Evolutionary conservation across 2,797 vertebrate species (phyloP).

Genomic region (Sebastes steindachneri): DNA sequence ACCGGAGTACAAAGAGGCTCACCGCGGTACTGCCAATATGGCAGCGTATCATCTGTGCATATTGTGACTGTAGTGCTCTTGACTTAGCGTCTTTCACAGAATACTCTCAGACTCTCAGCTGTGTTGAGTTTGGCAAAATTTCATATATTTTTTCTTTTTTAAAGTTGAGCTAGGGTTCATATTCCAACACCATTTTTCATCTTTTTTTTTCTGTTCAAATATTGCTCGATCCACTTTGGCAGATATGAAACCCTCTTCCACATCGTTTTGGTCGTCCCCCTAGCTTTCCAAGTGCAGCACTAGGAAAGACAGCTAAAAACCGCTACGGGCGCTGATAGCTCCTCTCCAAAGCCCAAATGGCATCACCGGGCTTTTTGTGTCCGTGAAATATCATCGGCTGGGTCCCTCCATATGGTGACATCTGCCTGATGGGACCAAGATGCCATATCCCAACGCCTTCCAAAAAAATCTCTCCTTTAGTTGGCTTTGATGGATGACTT

Average conservation of each 20-base stretch:
- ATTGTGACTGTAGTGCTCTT: constrained; percentile 72
- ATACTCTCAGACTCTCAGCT: constrained; percentile 25
- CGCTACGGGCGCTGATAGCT: constrained; percentile 22
- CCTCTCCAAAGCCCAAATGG: constrained; percentile 50
- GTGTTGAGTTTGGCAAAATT: constrained; percentile 18
- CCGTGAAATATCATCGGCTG: constrained; percentile 47
- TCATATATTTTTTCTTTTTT: constrained; percentile 12
- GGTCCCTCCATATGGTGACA: constrained; percentile 70
- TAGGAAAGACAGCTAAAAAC: not conserved
- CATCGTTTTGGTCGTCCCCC: constrained; percentile 12
- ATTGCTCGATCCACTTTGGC: constrained; percentile 38
- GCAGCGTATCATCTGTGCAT: constrained; percentile 61
- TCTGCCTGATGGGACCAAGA: constrained; percentile 69
- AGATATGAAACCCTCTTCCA: constrained; percentile 15
- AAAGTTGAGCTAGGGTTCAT: constrained; percentile 4
- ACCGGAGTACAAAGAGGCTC: constrained; percentile 47
- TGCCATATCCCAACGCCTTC: constrained; percentile 38
- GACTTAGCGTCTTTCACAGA: constrained; percentile 40
- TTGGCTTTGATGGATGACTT: constrained; percentile 77
- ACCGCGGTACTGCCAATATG: constrained; percentile 32
- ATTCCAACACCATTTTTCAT: not conserved
- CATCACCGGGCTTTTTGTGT: constrained; percentile 59
- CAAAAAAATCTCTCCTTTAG: constrained; percentile 52
- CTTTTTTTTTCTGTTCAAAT: constrained; percentile 27
- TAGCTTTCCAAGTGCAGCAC: constrained; percentile 16